Base-by-base conservation (phyloP, 2,113 vertebrate species). In the Mus spicilegus region DNA sequence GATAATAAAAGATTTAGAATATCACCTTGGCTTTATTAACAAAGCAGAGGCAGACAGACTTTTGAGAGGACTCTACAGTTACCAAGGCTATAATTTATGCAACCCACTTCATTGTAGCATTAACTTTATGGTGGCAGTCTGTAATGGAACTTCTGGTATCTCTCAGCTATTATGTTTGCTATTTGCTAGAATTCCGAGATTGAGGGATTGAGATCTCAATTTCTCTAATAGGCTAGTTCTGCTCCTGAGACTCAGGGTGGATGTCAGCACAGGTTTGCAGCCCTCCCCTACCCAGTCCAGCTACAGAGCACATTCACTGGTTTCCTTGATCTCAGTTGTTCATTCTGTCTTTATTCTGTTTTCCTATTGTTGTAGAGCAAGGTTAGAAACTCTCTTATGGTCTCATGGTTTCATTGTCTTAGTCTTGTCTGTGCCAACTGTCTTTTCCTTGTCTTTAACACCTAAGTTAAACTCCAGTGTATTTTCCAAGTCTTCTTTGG, bases 171-270 rank as follows among this genome's bases (percentile, higher is more conserved):
- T 22, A 42, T 73, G 39, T 30, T n/a, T 46, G 42, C 54, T 73
- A 39, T 85, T n/a, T 94, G 65, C 81, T 94, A 85, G 67, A 90
- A 39, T 28, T 75, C 72, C 90, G 80, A 56, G 76, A 90, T 54
- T 7, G 49, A 81, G n/a, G 42, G 30, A 75, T 4, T 54, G 9
- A 39, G 80, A 58, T 70, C 63, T 97, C 17, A 76, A n/a, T 86
- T 86, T 94, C 81, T 9, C 42, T 58, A 39, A 58, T 67, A 69
- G 14, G 39, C 61, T 89, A 51, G 9, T 56, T 89, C 85, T n/a
- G n/a, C 42, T 56, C 63, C 12, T 5, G 36, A 63, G 78, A n/a
- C 17, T 22, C 7, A 20, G 13, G 19, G 19, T 90, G 14, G 30
- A 46, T 67, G 20, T 86, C 54, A 94, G 4, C 13, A 33, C 30